These are phyloP conservation scores for Corvus moneduloides DNA, from an alignment of 2,113 vertebrate genomes.

Conservation along the genomic window DNA sequence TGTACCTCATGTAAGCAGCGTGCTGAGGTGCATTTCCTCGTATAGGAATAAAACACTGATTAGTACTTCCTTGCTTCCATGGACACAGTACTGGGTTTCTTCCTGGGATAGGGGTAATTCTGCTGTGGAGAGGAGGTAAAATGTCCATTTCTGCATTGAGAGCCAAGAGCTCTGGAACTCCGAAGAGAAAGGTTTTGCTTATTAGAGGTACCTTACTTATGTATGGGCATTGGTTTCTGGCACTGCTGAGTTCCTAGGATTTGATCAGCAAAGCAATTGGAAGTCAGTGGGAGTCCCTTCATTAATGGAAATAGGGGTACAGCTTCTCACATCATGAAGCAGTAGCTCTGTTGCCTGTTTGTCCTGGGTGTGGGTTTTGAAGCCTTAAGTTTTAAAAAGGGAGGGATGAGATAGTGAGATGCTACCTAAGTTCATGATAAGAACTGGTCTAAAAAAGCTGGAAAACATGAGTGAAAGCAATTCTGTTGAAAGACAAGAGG, in stretches of 20 bases:
- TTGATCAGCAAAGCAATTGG: background rate
- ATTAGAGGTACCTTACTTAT: background rate
- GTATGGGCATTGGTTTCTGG: background rate
- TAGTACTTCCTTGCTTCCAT: background rate
- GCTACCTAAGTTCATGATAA: background rate
- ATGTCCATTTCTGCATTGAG: background rate
- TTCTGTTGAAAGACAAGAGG: background rate
- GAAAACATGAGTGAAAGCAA: background rate
- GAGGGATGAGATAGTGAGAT: background rate
- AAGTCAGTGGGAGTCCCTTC: background rate
- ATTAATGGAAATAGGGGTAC: background rate
- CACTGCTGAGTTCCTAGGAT: background rate
- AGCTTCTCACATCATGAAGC: background rate
- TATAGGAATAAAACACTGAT: background rate
- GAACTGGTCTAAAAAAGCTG: background rate
- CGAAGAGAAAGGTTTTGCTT: background rate
- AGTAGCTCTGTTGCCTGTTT: background rate
- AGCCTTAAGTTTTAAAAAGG: background rate
- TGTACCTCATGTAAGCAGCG: background rate
- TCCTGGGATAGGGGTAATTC: background rate
- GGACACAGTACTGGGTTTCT: background rate
- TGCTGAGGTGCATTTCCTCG: background rate
- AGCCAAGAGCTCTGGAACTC: background rate
- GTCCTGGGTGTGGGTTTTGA: background rate
- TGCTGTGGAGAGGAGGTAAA: background rate